phyloP scores from a whole-genome alignment of 2,113 vertebrate genomes.

The Raja brachyura region DNA sequence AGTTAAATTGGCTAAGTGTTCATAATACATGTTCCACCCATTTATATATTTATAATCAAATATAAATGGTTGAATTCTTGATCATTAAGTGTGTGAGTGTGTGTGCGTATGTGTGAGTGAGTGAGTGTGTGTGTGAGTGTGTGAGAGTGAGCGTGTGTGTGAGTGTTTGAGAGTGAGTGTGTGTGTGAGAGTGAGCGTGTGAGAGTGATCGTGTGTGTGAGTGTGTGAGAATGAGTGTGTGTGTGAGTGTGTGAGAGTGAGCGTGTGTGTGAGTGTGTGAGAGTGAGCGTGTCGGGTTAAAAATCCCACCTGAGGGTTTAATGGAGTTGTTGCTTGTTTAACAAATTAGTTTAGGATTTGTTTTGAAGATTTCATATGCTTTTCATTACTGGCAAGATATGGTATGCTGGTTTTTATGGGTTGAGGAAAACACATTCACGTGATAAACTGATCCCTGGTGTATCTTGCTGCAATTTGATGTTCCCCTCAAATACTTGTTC shows the following conservation, averaged over 20 bases:
- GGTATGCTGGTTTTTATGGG: conserved; percentile 20
- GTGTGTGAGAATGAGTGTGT: too few species aligned
- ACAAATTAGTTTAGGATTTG: conserved; percentile 15
- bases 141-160: too few species aligned
- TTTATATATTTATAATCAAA: background rate
- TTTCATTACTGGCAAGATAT: conserved; percentile 32
- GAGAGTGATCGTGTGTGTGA: too few species aligned
- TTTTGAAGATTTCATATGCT: conserved; percentile 28
- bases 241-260: too few species aligned
- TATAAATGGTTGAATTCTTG: background rate
- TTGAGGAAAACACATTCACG: background rate
- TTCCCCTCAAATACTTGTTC: background rate
- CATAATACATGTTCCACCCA: too few species aligned
- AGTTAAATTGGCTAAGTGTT: background rate
- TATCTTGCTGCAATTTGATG: background rate
- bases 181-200: too few species aligned
- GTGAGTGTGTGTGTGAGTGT: too few species aligned
- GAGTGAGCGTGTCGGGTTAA: background rate
- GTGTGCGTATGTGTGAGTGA: too few species aligned
- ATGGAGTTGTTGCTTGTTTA: conserved; percentile 33
- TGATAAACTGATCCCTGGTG: conserved; percentile 15
- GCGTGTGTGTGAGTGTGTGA: too few species aligned
- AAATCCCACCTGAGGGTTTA: conserved; percentile 17
- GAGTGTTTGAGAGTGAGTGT: too few species aligned
- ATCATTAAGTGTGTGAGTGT: background rate